Evolutionary conservation across 2,113 vertebrate species (phyloP).

Genomic region (Eptatretus burgeri): DNA sequence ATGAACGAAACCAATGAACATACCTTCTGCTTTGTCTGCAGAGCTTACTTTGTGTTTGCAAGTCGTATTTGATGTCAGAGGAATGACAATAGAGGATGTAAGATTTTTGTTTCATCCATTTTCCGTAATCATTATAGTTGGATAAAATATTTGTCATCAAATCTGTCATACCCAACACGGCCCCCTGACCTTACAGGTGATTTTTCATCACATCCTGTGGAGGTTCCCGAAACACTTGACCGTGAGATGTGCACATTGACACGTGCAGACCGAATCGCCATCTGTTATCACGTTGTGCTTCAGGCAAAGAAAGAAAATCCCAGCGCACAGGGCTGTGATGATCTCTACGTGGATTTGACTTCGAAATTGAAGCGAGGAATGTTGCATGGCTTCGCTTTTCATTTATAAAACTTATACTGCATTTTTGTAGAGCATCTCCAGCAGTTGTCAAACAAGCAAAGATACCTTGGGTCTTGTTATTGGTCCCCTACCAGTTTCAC

Average conservation of each 20-base stretch:
- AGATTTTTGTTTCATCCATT: too few relatives aligned
- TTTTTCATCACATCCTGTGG: conserved; percentile 30
- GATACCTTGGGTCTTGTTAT: neutral
- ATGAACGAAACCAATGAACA: too few relatives aligned
- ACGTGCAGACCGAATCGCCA: conserved; percentile 51
- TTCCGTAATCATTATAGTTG: too few relatives aligned
- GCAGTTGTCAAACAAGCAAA: neutral
- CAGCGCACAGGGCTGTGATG: too few relatives aligned
- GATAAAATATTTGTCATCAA: too few relatives aligned
- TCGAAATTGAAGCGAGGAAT: conserved; percentile 66
- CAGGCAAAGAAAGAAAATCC: too few relatives aligned
- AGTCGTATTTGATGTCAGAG: too few relatives aligned
- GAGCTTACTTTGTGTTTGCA: too few relatives aligned
- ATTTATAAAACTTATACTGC: neutral
- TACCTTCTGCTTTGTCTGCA: too few relatives aligned
- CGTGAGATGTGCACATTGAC: conserved; percentile 58
- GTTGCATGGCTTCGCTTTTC: neutral
- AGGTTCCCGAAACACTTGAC: conserved; percentile 68
- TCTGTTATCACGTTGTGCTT: conserved; percentile 44
- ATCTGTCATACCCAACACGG: too few relatives aligned
- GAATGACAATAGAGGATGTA: too few relatives aligned
- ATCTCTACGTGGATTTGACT: conserved; percentile 76
- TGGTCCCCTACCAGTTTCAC: neutral
- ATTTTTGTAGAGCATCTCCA: neutral
- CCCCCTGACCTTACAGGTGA: conserved; percentile 23